Conservation (phyloP, 2,888 invertebrate genomes). For the Andrena bucephala region DNA sequence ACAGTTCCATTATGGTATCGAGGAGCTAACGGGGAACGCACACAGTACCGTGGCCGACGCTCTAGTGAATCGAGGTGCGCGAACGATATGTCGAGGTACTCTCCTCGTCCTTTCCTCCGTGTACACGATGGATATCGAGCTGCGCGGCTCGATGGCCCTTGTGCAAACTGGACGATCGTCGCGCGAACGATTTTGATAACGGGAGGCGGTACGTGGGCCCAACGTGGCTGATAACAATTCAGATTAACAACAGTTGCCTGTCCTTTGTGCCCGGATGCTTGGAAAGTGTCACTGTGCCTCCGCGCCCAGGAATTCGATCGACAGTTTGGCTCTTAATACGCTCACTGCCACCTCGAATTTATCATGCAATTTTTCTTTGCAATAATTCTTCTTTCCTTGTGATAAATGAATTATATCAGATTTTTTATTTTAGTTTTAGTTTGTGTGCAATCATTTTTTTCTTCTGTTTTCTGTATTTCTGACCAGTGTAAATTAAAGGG, state of each 20-base stretch:
- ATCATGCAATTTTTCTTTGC: no score
- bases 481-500: no score
- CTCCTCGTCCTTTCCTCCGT: conserved; percentile 29
- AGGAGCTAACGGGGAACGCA: conserved; percentile 75
- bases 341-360: no score
- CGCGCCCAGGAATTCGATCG: no score
- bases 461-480: no score
- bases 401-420: no score
- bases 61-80: conserved; percentile 75
- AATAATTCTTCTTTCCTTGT: no score
- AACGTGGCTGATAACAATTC: neutral
- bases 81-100: conserved; percentile 66
- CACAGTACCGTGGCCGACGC: conserved; percentile 76
- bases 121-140: neutral
- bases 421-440: no score
- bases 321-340: no score
- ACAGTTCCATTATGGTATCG: conserved; percentile 83
- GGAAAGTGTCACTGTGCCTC: no score
- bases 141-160: neutral
- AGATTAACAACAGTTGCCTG: neutral
- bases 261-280: no score
- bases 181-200: conserved; percentile 9
- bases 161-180: neutral
- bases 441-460: no score
- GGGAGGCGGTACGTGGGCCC: neutral